Base-by-base conservation (phyloP, 2,113 vertebrate species). In the Vulpes ferrilata region DNA sequence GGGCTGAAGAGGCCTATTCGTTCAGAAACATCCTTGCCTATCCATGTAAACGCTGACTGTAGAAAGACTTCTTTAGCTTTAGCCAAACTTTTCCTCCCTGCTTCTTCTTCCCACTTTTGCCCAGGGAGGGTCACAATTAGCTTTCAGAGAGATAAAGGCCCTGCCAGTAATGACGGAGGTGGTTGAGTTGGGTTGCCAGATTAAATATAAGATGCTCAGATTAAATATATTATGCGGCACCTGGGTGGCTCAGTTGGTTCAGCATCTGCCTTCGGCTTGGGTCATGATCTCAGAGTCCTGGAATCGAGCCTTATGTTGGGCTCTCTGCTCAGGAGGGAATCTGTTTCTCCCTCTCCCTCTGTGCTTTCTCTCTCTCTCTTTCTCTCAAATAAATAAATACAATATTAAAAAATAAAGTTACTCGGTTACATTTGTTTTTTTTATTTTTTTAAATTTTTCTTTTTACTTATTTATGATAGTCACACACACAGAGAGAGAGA, bases 121-220 rank as follows among this genome's bases (percentile, higher is more conserved):
- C 67, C 35, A 3, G 38, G 86, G 64, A 93, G 43, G 67, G 53
- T 88, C 19, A 82, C n/a, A 92, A 65, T 76, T 55, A 88, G 51
- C 38, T 87, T 97, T 79, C 5, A 55, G 85, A 95, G 60, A 93
- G 60, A 88, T 53, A 48, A 95, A 86, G 87, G 11, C 38, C 27
- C 43, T 43, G 35, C 59, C 59, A 85, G 78, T 64, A 82, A 88
- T 74, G 78, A 78, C 32, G 4, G 62, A 85, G 55, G 15, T 64
- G 35, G 5, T 60, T 82, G 38, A 74, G 38, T 38, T 85, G 51
- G 32, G 35, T 20, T 79, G 25, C n/a, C 74, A 92, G 51, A 86
- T 89, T 90, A 95, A 92, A 90, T 69, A 89, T 11, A 92, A 97
- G 30, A 73, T 91, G 65, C 17, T 16, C 27, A 60, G 71, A 32